Percentiles rank a stretch among this genome's conserved stretches.
Evolutionary conservation across 2,797 vertebrate genomes (phyloP).

Genomic region (Anguilla obscura): DNA sequence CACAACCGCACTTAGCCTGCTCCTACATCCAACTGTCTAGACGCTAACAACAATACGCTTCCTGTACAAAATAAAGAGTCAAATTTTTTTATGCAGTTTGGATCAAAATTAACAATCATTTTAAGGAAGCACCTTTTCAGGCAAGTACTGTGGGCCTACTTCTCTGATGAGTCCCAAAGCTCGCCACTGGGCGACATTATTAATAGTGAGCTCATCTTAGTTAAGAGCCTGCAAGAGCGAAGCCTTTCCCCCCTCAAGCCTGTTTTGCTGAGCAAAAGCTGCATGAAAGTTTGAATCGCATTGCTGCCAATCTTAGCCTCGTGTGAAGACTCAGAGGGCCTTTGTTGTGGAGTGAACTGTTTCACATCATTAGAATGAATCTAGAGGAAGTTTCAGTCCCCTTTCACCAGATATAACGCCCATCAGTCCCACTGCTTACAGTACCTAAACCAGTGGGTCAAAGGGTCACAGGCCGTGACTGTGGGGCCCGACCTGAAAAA

Average conservation of each 20-base stretch:
- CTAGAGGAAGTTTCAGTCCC: background rate
- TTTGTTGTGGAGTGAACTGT: background rate
- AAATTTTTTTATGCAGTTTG: no score
- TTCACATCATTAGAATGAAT: background rate
- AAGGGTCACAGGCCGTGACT: no score
- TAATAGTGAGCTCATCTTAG: background rate
- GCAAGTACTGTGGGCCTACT: no score
- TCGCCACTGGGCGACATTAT: background rate
- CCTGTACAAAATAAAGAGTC: no score
- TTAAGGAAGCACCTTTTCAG: no score
- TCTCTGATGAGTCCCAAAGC: no score
- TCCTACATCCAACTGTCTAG: background rate
- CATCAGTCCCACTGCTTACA: no score
- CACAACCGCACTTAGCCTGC: background rate
- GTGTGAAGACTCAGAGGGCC: background rate
- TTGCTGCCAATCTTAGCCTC: background rate
- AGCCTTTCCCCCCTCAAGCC: background rate
- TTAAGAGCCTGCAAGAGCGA: background rate
- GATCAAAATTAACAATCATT: no score
- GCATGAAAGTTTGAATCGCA: background rate
- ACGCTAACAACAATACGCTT: background rate
- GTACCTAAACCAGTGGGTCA: no score
- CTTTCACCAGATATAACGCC: no score
- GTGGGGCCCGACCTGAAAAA: no score
- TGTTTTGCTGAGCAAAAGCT: background rate